These are phyloP conservation scores for Petrophora chlorosata DNA, from an alignment of 2,888 invertebrate species.

Conservation along the genomic window DNA sequence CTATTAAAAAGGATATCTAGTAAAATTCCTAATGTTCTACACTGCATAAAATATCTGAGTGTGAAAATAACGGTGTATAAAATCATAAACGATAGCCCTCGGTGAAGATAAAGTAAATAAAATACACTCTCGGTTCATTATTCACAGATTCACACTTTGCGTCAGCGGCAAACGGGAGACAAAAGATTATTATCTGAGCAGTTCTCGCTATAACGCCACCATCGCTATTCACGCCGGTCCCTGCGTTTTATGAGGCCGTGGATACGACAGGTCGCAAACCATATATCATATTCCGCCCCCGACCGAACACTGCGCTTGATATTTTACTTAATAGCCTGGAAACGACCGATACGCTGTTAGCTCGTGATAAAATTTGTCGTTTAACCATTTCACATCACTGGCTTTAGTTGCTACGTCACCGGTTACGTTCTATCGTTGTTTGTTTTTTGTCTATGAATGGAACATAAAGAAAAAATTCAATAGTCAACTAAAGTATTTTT, in stretches of 20 bases:
- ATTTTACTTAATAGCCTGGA: slow-evolving; percentile 54
- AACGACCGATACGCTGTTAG: slow-evolving; percentile 42
- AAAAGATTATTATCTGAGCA: slow-evolving; percentile 51
- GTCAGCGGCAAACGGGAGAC: slow-evolving; percentile 45
- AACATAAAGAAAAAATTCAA: no score
- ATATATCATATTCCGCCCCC: slow-evolving; percentile 47
- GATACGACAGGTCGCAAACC: slow-evolving; percentile 44
- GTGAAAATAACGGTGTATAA: not conserved
- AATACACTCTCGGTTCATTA: slow-evolving; percentile 33
- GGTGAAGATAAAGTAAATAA: slow-evolving; percentile 18
- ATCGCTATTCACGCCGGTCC: slow-evolving; percentile 37
- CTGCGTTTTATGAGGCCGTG: slow-evolving; percentile 54
- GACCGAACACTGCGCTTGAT: slow-evolving; percentile 52
- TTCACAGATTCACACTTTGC: slow-evolving; percentile 37
- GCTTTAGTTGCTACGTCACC: slow-evolving; percentile 26
- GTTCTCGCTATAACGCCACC: slow-evolving; percentile 46
- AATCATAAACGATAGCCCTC: not conserved
- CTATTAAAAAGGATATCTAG: no score
- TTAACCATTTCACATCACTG: slow-evolving; percentile 35
- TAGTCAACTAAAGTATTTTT: no score
- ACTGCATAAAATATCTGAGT: no score
- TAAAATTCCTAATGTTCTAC: no score
- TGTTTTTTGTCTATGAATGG: slow-evolving; percentile 7
- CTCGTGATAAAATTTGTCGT: slow-evolving; percentile 35
- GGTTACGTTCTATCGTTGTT: slow-evolving; percentile 33